These are phyloP conservation scores for Hippocampus abdominalis DNA, from an alignment of 2,113 vertebrate species.

Conservation along the genomic window DNA sequence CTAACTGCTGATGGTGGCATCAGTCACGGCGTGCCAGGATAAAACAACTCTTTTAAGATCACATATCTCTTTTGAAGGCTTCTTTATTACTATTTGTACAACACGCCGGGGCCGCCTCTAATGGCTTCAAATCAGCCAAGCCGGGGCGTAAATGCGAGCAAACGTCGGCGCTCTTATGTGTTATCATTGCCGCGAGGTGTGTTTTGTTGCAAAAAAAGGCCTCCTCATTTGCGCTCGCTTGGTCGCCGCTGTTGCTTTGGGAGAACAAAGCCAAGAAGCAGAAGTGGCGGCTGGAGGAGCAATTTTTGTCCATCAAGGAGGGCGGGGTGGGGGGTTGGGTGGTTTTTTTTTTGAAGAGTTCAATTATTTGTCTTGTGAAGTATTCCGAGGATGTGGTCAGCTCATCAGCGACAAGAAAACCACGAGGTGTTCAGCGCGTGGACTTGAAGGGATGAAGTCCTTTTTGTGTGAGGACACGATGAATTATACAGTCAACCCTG, in stretches of 20 bases:
- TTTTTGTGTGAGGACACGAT: neutral
- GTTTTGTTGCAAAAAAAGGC: slow-evolving; percentile 59
- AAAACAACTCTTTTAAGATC: slow-evolving; percentile 70
- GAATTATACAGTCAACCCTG: neutral
- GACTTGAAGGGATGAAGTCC: neutral
- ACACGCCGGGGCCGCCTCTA: slow-evolving; percentile 60
- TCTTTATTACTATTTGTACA: slow-evolving; percentile 71
- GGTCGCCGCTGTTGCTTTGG: slow-evolving; percentile 69
- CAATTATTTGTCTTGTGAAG: slow-evolving; percentile 73
- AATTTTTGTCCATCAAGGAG: slow-evolving; percentile 70
- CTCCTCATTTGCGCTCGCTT: slow-evolving; percentile 50
- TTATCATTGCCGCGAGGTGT: slow-evolving; percentile 69
- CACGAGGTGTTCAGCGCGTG: neutral
- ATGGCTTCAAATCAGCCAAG: slow-evolving; percentile 67
- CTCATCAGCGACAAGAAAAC: slow-evolving; percentile 61
- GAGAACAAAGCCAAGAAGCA: slow-evolving; percentile 69
- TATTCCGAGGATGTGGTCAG: slow-evolving; percentile 72
- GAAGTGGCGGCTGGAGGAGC: slow-evolving; percentile 71
- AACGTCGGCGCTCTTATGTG: slow-evolving; percentile 59
- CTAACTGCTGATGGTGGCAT: slow-evolving; percentile 64
- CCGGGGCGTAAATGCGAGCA: slow-evolving; percentile 53
- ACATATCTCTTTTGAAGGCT: slow-evolving; percentile 72
- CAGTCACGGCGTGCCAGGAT: slow-evolving; percentile 58
- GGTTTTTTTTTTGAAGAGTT: slow-evolving; percentile 62
- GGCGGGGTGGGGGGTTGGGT: too few species aligned